phyloP scores from a whole-genome alignment of 1,140 invertebrate species.

The Bemisia tabaci region DNA sequence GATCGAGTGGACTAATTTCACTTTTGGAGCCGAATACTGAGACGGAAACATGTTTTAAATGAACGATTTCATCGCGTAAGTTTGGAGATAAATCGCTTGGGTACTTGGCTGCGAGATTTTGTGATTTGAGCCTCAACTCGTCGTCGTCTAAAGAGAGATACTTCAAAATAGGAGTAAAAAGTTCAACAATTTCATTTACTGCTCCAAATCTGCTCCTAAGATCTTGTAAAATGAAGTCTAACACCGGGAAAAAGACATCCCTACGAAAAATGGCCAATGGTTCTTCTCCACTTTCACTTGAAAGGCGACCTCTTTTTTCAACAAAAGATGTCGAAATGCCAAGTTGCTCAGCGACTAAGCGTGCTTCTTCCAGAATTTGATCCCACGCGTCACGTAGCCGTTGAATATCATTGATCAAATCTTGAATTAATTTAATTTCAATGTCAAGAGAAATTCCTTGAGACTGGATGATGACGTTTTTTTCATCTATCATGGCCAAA shows the following conservation, averaged over 20 bases:
- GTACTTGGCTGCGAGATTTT: no score
- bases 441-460: slow-evolving; percentile 6
- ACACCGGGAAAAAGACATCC: no score
- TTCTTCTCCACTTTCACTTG: no score
- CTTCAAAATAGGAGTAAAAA: no score
- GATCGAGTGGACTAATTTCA: slow-evolving; percentile 5
- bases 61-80: slow-evolving; percentile 1
- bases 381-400: neutral
- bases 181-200: no score
- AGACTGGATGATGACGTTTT: slow-evolving; percentile 5
- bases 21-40: slow-evolving; percentile 3
- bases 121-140: no score
- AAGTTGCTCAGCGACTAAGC: slow-evolving; percentile 3
- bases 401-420: slow-evolving; percentile 8
- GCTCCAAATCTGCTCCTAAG: no score
- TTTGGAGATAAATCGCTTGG: slow-evolving; percentile 5
- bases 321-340: slow-evolving; percentile 3
- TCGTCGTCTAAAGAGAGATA: no score
- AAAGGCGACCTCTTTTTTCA: neutral
- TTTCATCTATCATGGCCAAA: slow-evolving; percentile 2
- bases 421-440: slow-evolving; percentile 7
- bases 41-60: slow-evolving; percentile 6
- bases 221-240: no score
- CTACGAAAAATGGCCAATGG: no score
- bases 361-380: slow-evolving; percentile 5